Conservation (phyloP, 2,888 invertebrate genomes). For the Branchinecta sandiegonensis region DNA sequence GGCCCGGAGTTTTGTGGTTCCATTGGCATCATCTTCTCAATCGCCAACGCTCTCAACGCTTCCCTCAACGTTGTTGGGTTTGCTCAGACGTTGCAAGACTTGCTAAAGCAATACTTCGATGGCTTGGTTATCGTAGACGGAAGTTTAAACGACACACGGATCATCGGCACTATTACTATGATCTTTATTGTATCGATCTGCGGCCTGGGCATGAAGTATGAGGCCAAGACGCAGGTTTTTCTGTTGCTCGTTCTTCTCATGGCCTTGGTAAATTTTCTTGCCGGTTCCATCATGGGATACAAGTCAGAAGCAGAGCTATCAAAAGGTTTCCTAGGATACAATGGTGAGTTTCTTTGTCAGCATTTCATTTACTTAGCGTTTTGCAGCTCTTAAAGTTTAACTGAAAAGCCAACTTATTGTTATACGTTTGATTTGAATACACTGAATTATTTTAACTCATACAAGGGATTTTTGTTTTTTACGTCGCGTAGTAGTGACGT, state of each 20-base stretch:
- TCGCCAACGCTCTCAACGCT: constrained; percentile 33
- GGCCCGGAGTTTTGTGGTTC: constrained; percentile 83
- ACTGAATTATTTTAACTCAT: too few species aligned
- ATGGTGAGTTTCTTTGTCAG: constrained; percentile 31
- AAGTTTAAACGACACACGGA: constrained; percentile 50
- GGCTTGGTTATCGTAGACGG: constrained; percentile 47
- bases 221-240: constrained; percentile 55
- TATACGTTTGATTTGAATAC: too few species aligned
- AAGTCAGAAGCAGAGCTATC: constrained; percentile 33
- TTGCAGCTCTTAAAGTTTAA: neutral
- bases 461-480: too few species aligned
- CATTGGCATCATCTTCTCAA: constrained; percentile 43
- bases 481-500: too few species aligned
- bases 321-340: constrained; percentile 41
- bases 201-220: constrained; percentile 93
- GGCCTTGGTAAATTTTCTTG: constrained; percentile 41
- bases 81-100: constrained; percentile 42
- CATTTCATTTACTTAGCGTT: neutral
- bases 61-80: constrained; percentile 23
- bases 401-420: neutral
- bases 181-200: constrained; percentile 68
- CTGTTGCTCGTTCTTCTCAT: constrained; percentile 37
- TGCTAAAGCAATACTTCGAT: constrained; percentile 42
- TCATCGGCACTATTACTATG: constrained; percentile 71
- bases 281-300: constrained; percentile 41